Evolutionary conservation across 2,888 invertebrate genomes (phyloP).

Genomic region (Morpho helenor): DNA sequence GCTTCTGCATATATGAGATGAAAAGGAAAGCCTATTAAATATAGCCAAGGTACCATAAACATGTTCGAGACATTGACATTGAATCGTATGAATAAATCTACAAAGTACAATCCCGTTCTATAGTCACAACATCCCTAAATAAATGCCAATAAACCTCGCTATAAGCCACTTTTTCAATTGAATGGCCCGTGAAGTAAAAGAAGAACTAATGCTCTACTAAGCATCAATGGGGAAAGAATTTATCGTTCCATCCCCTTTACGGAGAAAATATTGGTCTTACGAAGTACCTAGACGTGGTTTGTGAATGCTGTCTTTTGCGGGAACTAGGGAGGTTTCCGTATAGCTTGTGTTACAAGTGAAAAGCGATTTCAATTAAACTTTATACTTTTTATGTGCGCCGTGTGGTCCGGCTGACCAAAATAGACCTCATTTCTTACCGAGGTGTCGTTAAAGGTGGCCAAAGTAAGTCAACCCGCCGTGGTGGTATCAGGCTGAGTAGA

Average conservation of each 20-base stretch:
- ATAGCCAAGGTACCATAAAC: too few relatives aligned
- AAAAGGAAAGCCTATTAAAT: too few relatives aligned
- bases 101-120: constrained; percentile 9
- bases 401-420: too few relatives aligned
- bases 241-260: constrained; percentile 65
- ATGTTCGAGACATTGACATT: constrained; percentile 2
- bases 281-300: constrained; percentile 72
- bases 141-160: constrained; percentile 42
- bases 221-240: constrained; percentile 72
- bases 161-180: constrained; percentile 51
- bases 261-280: constrained; percentile 76
- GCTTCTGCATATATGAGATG: too few relatives aligned
- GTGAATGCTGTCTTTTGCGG: constrained; percentile 66
- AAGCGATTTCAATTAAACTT: constrained; percentile 6
- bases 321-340: constrained; percentile 32
- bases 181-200: constrained; percentile 60
- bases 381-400: not conserved
- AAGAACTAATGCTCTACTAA: constrained; percentile 71
- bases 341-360: constrained; percentile 26
- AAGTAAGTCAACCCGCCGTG: too few relatives aligned
- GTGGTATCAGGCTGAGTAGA: too few relatives aligned
- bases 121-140: constrained; percentile 16
- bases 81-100: constrained; percentile 10
- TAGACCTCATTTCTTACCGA: too few relatives aligned
- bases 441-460: too few relatives aligned